Evolutionary conservation across 2,113 vertebrate genomes (phyloP).

Genomic region (Anolis carolinensis): DNA sequence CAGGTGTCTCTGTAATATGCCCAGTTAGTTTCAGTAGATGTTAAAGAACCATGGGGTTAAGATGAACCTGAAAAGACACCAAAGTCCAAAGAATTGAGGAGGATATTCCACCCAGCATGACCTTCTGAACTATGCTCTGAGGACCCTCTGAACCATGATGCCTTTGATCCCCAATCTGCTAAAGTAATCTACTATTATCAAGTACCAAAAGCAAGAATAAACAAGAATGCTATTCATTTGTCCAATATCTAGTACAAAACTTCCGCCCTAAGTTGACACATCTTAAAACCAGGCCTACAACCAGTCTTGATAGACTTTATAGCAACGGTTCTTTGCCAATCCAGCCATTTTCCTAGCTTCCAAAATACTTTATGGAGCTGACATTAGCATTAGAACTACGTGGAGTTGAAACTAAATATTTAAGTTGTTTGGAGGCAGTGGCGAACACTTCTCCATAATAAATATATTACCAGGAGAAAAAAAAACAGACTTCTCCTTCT

Average conservation of each 20-base stretch:
- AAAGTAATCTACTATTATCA: neutral
- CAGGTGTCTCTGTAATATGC: too few relatives aligned
- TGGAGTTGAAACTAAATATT: neutral
- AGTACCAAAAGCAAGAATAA: neutral
- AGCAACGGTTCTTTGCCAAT: too few relatives aligned
- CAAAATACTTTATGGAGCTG: neutral
- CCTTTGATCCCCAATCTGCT: neutral
- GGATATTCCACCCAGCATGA: neutral
- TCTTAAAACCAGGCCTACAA: neutral
- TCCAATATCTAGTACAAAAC: neutral
- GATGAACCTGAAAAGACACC: too few relatives aligned
- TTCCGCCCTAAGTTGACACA: neutral
- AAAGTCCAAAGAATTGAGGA: neutral
- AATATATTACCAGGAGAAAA: neutral
- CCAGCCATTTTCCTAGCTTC: neutral
- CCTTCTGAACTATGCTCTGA: neutral
- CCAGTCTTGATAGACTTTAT: neutral
- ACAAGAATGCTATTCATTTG: neutral
- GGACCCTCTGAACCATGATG: neutral
- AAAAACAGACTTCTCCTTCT: neutral
- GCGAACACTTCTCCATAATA: neutral
- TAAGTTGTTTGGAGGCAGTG: neutral
- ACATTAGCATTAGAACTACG: neutral
- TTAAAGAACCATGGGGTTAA: too few relatives aligned
- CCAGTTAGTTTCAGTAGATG: too few relatives aligned